phyloP scores from a whole-genome alignment of 2,113 vertebrate genomes.

The Pteronura brasiliensis region DNA sequence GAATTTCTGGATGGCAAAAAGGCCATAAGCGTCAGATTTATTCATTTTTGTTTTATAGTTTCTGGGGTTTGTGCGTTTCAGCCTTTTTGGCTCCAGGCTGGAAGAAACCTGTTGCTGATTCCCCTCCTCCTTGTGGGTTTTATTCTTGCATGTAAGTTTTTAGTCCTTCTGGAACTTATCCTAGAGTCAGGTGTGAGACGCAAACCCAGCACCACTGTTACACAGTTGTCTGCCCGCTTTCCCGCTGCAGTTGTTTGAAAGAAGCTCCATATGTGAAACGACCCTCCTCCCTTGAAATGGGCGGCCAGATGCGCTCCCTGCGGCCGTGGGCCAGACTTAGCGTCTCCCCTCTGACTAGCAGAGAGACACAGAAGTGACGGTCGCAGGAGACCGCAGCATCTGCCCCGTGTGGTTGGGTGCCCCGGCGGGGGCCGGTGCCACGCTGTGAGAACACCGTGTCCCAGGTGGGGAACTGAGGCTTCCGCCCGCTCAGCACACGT shows the following conservation, averaged over 20 bases:
- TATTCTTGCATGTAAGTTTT: background rate
- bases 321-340: too few species aligned
- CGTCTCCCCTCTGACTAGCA: background rate
- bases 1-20: background rate
- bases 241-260: background rate
- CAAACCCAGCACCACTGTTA: background rate
- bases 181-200: background rate
- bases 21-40: too few species aligned
- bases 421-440: background rate
- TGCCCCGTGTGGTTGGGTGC: background rate
- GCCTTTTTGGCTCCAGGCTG: background rate
- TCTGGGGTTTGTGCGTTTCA: background rate
- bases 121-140: too few species aligned
- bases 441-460: background rate
- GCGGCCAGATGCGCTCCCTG: background rate
- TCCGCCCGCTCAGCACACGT: rapidly evolving
- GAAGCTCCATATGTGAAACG: background rate
- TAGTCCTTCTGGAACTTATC: background rate
- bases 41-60: background rate
- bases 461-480: background rate
- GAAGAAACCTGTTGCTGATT: background rate
- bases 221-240: rapidly evolving
- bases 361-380: rapidly evolving
- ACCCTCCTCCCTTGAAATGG: background rate
- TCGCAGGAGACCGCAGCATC: rapidly evolving